Evolutionary conservation across 2,113 vertebrate genomes (phyloP).

Genomic region (Montifringilla adamsi): DNA sequence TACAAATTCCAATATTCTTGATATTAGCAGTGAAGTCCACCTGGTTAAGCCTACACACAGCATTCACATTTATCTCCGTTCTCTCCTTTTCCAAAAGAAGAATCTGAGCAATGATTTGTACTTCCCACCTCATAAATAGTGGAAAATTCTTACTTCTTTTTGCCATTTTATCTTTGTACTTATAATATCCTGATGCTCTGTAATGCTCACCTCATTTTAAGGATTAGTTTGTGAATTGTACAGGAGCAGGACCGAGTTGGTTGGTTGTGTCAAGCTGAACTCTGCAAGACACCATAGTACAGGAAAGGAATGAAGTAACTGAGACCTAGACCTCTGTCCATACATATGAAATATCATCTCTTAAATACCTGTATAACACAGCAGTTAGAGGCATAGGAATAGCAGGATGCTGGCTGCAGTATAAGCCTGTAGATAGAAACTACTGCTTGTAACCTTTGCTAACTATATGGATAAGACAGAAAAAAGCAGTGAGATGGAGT

Average conservation of each 20-base stretch:
- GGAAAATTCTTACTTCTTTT: background rate
- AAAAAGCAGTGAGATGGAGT: background rate
- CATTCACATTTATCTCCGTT: background rate
- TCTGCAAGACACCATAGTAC: background rate
- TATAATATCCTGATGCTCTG: background rate
- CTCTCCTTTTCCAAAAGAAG: background rate
- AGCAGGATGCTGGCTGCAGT: background rate
- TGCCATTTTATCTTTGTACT: background rate
- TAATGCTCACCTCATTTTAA: background rate
- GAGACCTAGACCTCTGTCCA: background rate
- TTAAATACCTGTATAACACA: background rate
- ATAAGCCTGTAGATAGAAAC: background rate
- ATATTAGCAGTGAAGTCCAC: background rate
- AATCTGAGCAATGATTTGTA: background rate
- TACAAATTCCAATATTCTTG: background rate
- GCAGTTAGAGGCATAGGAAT: background rate
- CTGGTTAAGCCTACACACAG: background rate
- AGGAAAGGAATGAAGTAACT: background rate
- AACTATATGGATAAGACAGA: background rate
- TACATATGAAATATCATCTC: background rate
- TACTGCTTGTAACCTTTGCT: background rate
- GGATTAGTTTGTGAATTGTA: background rate
- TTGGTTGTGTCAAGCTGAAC: background rate
- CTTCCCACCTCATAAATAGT: background rate
- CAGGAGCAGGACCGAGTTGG: accelerated